Conservation (phyloP, 2,113 vertebrate species). For the Cynopterus brachyotis region DNA sequence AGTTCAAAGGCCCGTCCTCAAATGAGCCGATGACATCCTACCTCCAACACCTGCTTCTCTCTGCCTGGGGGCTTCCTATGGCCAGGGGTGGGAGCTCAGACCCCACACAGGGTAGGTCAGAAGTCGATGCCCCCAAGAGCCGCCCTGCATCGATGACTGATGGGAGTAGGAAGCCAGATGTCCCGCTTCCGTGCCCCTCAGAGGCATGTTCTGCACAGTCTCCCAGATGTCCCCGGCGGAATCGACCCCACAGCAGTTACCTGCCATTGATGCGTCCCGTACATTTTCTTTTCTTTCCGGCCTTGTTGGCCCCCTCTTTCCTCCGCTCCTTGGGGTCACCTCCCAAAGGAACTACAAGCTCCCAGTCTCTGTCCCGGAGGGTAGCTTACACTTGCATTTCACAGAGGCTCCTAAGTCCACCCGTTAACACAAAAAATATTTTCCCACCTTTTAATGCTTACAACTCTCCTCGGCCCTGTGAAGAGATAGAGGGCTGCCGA, state of each 20-base stretch:
- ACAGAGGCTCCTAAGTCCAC: neutral
- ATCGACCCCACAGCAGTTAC: neutral
- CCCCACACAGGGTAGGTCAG: neutral
- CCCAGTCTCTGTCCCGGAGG: neutral
- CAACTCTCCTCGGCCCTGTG: neutral
- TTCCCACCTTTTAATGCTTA: neutral
- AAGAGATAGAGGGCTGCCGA: neutral
- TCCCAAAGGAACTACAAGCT: neutral
- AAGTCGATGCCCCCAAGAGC: neutral
- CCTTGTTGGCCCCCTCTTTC: neutral
- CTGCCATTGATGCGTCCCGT: fast-evolving
- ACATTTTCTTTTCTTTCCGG: neutral
- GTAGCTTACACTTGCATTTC: neutral
- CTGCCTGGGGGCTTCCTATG: fast-evolving
- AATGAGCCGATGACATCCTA: fast-evolving
- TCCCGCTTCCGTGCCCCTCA: neutral
- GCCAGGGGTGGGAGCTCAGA: neutral
- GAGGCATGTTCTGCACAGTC: neutral
- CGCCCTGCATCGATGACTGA: neutral
- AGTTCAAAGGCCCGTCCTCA: neutral
- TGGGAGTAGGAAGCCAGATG: fast-evolving
- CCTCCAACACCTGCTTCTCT: neutral
- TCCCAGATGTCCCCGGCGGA: fast-evolving
- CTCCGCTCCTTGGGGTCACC: neutral
- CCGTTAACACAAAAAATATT: neutral